Percentiles rank a stretch among this genome's conserved stretches.
Conservation (phyloP, 2,797 vertebrate genomes). For the Pseudochromis fuscus region DNA sequence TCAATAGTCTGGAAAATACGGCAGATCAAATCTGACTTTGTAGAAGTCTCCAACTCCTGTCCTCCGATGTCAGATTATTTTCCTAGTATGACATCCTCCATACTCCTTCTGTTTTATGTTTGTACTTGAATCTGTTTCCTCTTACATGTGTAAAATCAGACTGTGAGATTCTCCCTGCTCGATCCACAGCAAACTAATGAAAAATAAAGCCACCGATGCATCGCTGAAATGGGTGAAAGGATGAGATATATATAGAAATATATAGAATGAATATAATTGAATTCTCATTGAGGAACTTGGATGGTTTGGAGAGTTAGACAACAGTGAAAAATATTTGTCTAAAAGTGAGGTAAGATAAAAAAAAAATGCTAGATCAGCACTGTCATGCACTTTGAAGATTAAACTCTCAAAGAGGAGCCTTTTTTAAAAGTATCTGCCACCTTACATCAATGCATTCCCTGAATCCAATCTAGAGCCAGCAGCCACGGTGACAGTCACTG, state of each 20-base stretch:
- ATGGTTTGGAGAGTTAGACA: slow-evolving; percentile 45
- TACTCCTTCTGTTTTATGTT: background rate
- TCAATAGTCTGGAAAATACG: too few relatives aligned
- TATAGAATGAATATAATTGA: slow-evolving; percentile 7
- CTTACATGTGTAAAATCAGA: background rate
- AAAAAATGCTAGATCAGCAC: slow-evolving; percentile 63
- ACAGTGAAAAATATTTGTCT: slow-evolving; percentile 51
- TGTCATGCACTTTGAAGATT: slow-evolving; percentile 68
- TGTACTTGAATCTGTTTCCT: background rate
- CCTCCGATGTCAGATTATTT: too few relatives aligned
- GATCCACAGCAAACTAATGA: slow-evolving; percentile 24
- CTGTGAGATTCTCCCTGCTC: slow-evolving; percentile 16
- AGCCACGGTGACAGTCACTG: slow-evolving; percentile 64
- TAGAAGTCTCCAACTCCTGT: too few relatives aligned
- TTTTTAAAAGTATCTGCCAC: slow-evolving; percentile 64
- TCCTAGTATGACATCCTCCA: background rate
- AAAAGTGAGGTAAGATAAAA: slow-evolving; percentile 28
- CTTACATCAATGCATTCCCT: slow-evolving; percentile 62
- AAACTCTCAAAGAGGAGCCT: slow-evolving; percentile 60
- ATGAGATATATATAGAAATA: too few relatives aligned
- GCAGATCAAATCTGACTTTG: too few relatives aligned
- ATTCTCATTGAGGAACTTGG: slow-evolving; percentile 22
- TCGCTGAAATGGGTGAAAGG: background rate
- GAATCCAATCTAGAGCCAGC: slow-evolving; percentile 63
- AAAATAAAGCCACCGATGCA: slow-evolving; percentile 25